These are phyloP conservation scores for Agrilus mali DNA, from an alignment of 2,888 invertebrate species.

Conservation along the genomic window DNA sequence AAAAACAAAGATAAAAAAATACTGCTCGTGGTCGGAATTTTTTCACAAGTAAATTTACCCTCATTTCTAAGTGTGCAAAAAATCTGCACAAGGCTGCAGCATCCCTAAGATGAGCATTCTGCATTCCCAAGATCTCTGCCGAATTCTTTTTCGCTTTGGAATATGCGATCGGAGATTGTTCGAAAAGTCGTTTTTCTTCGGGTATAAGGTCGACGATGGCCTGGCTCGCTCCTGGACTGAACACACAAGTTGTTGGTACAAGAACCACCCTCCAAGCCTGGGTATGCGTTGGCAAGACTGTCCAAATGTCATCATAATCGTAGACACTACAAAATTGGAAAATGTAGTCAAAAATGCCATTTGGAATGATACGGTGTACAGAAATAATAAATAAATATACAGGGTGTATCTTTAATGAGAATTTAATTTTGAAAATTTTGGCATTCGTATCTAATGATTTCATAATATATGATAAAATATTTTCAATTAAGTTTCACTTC, in stretches of 20 bases:
- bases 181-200: constrained; percentile 42
- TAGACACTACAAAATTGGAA: constrained; percentile 41
- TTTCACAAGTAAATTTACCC: constrained; percentile 34
- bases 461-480: too few species aligned
- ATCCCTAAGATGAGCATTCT: constrained; percentile 72
- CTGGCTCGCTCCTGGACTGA: constrained; percentile 60
- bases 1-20: constrained; percentile 1
- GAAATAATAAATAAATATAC: too few species aligned
- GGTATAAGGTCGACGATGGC: constrained; percentile 51
- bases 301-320: constrained; percentile 57
- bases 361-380: too few species aligned
- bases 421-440: too few species aligned
- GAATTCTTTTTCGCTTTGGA: constrained; percentile 81
- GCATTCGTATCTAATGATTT: too few species aligned
- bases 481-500: too few species aligned
- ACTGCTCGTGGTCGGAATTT: background rate
- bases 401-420: too few species aligned
- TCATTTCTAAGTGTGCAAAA: constrained; percentile 57
- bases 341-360: too few species aligned
- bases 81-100: constrained; percentile 83
- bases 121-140: constrained; percentile 70
- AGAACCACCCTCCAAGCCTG: constrained; percentile 53
- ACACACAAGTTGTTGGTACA: constrained; percentile 56
- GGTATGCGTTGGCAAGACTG: constrained; percentile 51
- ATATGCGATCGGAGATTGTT: constrained; percentile 69